Conservation (phyloP, 35 echinoderm and acorn worm genomes). For the Eucidaris tribuloides region DNA sequence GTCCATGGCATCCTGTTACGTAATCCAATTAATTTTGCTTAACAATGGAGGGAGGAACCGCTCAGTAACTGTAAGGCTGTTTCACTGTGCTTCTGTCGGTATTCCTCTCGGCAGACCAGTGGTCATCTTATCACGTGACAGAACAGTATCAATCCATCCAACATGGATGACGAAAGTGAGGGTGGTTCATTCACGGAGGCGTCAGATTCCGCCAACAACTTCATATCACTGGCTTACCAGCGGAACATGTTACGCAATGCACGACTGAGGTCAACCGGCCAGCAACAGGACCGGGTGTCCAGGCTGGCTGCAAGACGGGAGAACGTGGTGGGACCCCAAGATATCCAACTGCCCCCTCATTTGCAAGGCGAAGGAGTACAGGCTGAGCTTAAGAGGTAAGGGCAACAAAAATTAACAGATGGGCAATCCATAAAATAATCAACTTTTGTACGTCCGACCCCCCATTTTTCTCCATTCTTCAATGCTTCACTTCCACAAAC, state of each 20-base stretch:
- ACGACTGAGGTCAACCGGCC: neutral
- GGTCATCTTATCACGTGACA: too few relatives aligned
- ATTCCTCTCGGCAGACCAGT: too few relatives aligned
- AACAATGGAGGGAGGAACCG: too few relatives aligned
- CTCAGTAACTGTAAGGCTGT: too few relatives aligned
- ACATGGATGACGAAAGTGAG: too few relatives aligned
- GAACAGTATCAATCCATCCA: too few relatives aligned
- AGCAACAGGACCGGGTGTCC: neutral
- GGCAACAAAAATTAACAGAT: neutral
- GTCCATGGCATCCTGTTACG: too few relatives aligned
- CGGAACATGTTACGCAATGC: neutral
- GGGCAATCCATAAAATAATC: neutral
- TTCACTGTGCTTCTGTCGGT: too few relatives aligned
- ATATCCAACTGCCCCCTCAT: neutral
- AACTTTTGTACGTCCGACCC: neutral
- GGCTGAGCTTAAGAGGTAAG: neutral
- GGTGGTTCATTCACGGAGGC: too few relatives aligned
- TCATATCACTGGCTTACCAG: conserved; percentile 2
- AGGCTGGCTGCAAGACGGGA: conserved; percentile 8
- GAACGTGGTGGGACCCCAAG: neutral
- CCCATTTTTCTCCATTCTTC: neutral
- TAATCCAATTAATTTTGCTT: too few relatives aligned
- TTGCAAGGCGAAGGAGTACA: neutral
- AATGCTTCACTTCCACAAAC: neutral
- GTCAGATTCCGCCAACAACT: neutral